A percentile compares a stretch with the other conserved stretches of the same genome.
phyloP scores from a whole-genome alignment of 2,113 vertebrate genomes.

The Actenoides hombroni region DNA sequence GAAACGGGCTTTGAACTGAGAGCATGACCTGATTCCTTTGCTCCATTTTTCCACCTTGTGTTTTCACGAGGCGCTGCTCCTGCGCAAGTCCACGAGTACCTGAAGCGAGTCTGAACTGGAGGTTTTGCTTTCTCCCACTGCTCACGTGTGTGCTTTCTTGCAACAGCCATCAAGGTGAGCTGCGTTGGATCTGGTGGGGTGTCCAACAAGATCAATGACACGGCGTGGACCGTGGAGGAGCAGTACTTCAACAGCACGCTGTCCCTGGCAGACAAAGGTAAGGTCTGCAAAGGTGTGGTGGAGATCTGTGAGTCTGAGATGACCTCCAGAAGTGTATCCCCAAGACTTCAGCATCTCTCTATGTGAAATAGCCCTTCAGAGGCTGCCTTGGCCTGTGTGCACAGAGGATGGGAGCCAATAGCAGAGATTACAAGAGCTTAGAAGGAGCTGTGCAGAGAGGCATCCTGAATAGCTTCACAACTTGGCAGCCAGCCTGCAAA shows the following conservation, averaged over 20 bases:
- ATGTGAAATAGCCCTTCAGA: not conserved
- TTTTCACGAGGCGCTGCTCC: not conserved
- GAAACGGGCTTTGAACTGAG: not conserved
- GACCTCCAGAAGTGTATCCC: not conserved
- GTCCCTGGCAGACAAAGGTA: conserved; percentile 92
- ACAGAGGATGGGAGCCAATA: not conserved
- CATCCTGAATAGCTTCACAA: not conserved
- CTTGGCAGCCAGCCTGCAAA: not conserved
- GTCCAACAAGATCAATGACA: conserved; percentile 86
- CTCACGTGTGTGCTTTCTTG: not conserved
- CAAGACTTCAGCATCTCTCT: fast-evolving
- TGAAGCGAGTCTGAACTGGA: not conserved
- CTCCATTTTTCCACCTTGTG: not conserved
- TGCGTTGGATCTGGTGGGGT: conserved; percentile 89
- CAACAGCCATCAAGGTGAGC: conserved; percentile 91
- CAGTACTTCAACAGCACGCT: conserved; percentile 90
- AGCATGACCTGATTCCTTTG: not conserved
- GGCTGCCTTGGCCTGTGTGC: not conserved
- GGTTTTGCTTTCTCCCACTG: not conserved
- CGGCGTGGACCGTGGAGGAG: conserved; percentile 83
- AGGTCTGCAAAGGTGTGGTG: not conserved
- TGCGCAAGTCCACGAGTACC: not conserved
- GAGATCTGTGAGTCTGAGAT: not conserved
- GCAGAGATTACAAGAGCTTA: not conserved
- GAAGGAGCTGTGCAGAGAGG: not conserved